Percentiles rank a stretch among this genome's conserved stretches.
phyloP scores from a whole-genome alignment of 2,888 invertebrate genomes.

The Idaea biselata region DNA sequence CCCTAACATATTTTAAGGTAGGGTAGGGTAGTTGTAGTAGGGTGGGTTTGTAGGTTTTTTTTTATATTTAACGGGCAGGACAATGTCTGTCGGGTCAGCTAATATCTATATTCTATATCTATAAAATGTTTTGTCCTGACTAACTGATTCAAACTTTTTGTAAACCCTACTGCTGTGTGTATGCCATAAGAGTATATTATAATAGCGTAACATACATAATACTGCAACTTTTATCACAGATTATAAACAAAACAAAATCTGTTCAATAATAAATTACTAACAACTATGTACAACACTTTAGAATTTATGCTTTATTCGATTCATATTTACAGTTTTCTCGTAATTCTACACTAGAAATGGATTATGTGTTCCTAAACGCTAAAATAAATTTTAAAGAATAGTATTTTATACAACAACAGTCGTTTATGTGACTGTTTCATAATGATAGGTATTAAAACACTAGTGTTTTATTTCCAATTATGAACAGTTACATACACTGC shows the following conservation, averaged over 20 bases:
- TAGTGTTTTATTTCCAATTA: too few species aligned
- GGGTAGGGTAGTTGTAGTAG: too few species aligned
- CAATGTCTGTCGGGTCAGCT: too few species aligned
- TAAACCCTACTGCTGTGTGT: not conserved
- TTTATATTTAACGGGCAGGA: too few species aligned
- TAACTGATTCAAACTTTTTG: too few species aligned
- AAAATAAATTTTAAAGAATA: slow-evolving; percentile 7
- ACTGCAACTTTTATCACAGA: slow-evolving; percentile 61
- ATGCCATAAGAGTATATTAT: not conserved
- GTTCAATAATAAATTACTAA: slow-evolving; percentile 35
- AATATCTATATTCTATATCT: too few species aligned
- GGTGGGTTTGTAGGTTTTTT: too few species aligned
- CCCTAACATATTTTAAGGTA: too few species aligned
- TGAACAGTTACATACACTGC: too few species aligned
- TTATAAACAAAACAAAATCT: slow-evolving; percentile 48
- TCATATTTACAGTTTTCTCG: slow-evolving; percentile 58
- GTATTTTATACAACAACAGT: not conserved
- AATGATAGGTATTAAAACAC: too few species aligned
- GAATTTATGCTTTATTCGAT: slow-evolving; percentile 72
- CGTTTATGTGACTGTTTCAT: too few species aligned
- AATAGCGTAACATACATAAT: slow-evolving; percentile 38
- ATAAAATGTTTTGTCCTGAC: too few species aligned
- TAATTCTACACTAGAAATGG: slow-evolving; percentile 42
- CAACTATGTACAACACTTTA: slow-evolving; percentile 72
- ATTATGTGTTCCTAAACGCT: slow-evolving; percentile 24